These are phyloP conservation scores for Salpingus planirostris DNA, from an alignment of 2,888 invertebrate species.

Conservation along the genomic window DNA sequence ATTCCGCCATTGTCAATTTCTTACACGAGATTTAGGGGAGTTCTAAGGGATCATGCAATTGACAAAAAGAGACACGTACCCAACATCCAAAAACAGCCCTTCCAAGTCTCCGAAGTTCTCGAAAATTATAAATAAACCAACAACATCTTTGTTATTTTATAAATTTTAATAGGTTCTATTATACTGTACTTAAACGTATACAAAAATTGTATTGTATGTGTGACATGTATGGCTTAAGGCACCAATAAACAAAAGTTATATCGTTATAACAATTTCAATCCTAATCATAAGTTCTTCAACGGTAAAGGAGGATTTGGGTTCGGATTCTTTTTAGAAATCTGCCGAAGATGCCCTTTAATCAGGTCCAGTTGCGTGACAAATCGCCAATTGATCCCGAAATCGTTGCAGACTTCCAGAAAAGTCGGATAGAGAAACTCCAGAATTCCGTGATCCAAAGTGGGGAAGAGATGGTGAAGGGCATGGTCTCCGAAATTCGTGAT, in stretches of 20 bases:
- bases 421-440: slow-evolving; percentile 57
- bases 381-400: slow-evolving; percentile 50
- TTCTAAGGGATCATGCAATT: slow-evolving; percentile 22
- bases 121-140: too few relatives aligned
- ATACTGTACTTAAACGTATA: too few relatives aligned
- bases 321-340: slow-evolving; percentile 44
- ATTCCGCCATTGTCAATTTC: slow-evolving; percentile 30
- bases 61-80: slow-evolving; percentile 44
- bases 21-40: slow-evolving; percentile 29
- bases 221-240: slow-evolving; percentile 44
- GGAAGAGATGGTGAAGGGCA: slow-evolving; percentile 70
- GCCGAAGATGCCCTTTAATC: slow-evolving; percentile 57
- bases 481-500: slow-evolving; percentile 72
- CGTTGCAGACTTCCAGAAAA: slow-evolving; percentile 53
- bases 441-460: slow-evolving; percentile 68
- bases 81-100: slow-evolving; percentile 38
- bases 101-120: slow-evolving; percentile 26
- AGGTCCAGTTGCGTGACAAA: slow-evolving; percentile 50
- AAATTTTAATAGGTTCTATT: slow-evolving; percentile 20
- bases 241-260: slow-evolving; percentile 56
- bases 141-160: slow-evolving; percentile 21
- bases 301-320: slow-evolving; percentile 32
- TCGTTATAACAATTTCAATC: slow-evolving; percentile 40
- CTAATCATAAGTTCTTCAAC: slow-evolving; percentile 6
- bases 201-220: slow-evolving; percentile 36